Percentiles rank a stretch among this genome's conserved stretches.
phyloP scores from a whole-genome alignment of 2,113 vertebrate genomes.

The Aptenodytes forsteri region DNA sequence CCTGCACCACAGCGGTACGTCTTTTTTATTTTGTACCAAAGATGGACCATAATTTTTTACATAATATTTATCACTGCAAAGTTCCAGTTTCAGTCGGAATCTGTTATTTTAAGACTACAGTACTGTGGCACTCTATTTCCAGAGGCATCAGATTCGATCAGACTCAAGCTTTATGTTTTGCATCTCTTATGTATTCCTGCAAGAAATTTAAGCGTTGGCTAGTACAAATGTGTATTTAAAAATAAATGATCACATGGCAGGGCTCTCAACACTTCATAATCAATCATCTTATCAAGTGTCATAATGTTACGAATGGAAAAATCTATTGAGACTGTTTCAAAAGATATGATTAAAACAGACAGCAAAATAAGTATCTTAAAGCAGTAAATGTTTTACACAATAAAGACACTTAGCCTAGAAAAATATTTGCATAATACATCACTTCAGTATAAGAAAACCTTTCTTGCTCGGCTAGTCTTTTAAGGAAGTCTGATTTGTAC shows the following conservation, averaged over 20 bases:
- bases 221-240: conserved; percentile 63
- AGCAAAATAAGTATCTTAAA: conserved; percentile 42
- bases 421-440: neutral
- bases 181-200: conserved; percentile 23
- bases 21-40: conserved; percentile 31
- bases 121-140: conserved; percentile 45
- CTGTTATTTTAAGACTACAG: conserved; percentile 52
- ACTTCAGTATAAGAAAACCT: neutral
- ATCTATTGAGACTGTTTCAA: conserved; percentile 55
- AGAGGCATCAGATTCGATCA: conserved; percentile 54
- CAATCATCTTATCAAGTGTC: conserved; percentile 54
- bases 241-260: conserved; percentile 57
- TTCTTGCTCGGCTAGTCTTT: neutral
- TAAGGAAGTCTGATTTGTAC: neutral
- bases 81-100: conserved; percentile 44
- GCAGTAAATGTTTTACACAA: conserved; percentile 29
- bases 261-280: conserved; percentile 57
- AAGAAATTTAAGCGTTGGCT: conserved; percentile 32
- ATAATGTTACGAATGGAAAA: conserved; percentile 47
- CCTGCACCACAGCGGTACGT: neutral
- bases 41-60: conserved; percentile 19
- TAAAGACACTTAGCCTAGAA: conserved; percentile 39
- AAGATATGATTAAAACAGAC: conserved; percentile 53
- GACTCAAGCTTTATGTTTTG: conserved; percentile 25
- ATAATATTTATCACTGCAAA: conserved; percentile 49